phyloP scores from a whole-genome alignment of 2,113 vertebrate genomes.

The Nothoprocta pentlandii region DNA sequence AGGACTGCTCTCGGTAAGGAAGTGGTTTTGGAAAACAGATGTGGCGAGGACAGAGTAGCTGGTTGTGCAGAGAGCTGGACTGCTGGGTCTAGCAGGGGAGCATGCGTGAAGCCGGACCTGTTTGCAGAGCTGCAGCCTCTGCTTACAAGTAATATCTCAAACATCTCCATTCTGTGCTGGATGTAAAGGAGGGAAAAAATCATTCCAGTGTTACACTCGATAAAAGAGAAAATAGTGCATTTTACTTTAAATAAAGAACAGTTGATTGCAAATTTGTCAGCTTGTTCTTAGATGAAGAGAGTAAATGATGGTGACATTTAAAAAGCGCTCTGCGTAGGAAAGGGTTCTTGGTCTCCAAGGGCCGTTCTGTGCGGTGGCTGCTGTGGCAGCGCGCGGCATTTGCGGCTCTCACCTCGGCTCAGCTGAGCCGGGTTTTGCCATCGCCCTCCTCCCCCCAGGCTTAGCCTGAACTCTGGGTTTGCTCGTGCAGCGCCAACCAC shows the following conservation, averaged over 20 bases:
- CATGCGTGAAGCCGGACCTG: neutral
- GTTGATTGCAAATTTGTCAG: neutral
- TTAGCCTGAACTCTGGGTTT: too few relatives aligned
- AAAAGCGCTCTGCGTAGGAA: neutral
- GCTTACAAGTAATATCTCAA: neutral
- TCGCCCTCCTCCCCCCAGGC: too few relatives aligned
- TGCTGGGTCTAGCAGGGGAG: rapidly evolving
- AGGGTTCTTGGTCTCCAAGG: neutral
- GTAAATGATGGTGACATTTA: neutral
- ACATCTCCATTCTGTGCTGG: neutral
- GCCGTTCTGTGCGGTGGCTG: neutral
- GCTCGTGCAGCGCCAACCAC: too few relatives aligned
- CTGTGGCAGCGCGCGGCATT: neutral
- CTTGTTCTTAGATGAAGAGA: neutral
- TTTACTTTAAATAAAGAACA: neutral
- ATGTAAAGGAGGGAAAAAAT: neutral
- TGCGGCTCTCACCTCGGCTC: too few relatives aligned
- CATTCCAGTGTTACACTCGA: neutral
- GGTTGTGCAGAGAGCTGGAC: neutral
- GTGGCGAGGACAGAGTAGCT: neutral
- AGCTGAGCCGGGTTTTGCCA: too few relatives aligned
- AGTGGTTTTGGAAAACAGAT: neutral
- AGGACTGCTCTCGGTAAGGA: neutral
- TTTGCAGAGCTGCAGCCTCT: neutral
- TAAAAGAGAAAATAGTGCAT: rapidly evolving